These are phyloP conservation scores for Apotomis betuletana DNA, from an alignment of 2,888 invertebrate species.

Conservation along the genomic window DNA sequence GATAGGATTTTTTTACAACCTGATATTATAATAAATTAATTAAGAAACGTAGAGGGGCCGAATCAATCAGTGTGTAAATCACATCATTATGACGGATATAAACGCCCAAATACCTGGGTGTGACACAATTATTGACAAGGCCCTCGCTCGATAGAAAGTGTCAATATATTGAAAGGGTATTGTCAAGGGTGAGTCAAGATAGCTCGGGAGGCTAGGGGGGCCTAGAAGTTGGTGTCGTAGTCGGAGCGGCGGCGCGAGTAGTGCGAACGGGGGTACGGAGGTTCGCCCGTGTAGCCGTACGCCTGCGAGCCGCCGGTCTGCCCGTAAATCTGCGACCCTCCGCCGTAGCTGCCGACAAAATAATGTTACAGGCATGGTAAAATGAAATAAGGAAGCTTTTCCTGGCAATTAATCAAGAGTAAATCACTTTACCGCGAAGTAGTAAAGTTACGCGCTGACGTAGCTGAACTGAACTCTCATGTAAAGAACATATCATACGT, in stretches of 20 bases:
- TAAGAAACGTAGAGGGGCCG: background rate
- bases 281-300: conserved; percentile 79
- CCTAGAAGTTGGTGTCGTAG: conserved; percentile 91
- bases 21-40: conserved; percentile 50
- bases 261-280: conserved; percentile 75
- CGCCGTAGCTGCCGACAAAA: conserved; percentile 67
- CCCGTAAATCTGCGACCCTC: conserved; percentile 87
- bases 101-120: background rate
- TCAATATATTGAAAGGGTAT: conserved; percentile 59
- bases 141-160: conserved; percentile 6
- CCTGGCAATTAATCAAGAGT: no score
- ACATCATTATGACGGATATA: conserved; percentile 5
- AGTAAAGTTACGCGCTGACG: no score
- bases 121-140: background rate
- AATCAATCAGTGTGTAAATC: background rate
- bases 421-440: no score
- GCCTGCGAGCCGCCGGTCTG: conserved; percentile 85
- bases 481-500: no score
- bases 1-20: conserved; percentile 69
- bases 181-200: conserved; percentile 70
- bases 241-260: conserved; percentile 87
- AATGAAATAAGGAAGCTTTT: no score
- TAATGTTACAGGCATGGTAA: conserved; percentile 12
- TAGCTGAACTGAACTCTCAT: no score
- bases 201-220: conserved; percentile 47